phyloP scores from a whole-genome alignment of 2,113 vertebrate genomes.

The Lota lota region DNA sequence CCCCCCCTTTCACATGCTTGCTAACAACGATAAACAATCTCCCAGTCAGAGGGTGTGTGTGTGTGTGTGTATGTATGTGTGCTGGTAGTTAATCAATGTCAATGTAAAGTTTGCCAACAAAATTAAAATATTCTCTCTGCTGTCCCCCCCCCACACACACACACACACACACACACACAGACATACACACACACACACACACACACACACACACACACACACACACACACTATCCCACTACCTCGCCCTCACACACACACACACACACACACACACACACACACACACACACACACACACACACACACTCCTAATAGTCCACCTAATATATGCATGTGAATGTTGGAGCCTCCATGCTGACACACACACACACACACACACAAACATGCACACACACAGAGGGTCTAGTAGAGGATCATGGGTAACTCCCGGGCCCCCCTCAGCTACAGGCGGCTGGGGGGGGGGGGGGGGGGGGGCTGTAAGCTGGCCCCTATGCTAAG shows the following conservation, averaged over 20 bases:
- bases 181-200: not conserved
- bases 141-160: not conserved
- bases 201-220: not conserved
- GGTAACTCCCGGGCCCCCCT: not conserved
- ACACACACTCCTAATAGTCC: not conserved
- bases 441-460: not conserved
- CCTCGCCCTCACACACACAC: not conserved
- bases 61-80: too few species aligned
- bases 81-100: too few species aligned
- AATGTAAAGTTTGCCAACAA: too few species aligned
- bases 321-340: slow-evolving; percentile 10
- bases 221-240: not conserved
- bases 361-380: slow-evolving; percentile 20
- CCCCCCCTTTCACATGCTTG: too few species aligned
- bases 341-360: not conserved
- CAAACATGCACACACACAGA: slow-evolving; percentile 9
- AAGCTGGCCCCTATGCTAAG: too few species aligned
- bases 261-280: not conserved
- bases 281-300: not conserved
- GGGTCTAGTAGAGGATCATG: not conserved
- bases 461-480: too few species aligned
- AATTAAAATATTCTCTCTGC: too few species aligned
- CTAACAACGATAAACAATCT: too few species aligned
- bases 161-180: not conserved
- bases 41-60: too few species aligned